Conservation (phyloP, 2,797 vertebrate genomes). For the Paratrypauchen microcephalus region DNA sequence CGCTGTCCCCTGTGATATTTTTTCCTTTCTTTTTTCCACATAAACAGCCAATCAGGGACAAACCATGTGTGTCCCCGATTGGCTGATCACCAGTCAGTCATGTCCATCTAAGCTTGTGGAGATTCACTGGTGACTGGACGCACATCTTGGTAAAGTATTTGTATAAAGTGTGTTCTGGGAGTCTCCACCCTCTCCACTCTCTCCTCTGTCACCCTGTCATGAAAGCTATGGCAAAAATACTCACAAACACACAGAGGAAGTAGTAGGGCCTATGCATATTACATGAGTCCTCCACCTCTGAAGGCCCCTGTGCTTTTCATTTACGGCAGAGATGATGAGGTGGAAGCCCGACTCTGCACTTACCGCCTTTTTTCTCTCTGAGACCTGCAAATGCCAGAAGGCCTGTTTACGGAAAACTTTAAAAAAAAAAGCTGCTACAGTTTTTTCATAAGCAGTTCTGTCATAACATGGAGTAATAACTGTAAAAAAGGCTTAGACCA, state of each 20-base stretch:
- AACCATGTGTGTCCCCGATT: no score
- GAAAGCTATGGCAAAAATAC: constrained; percentile 42
- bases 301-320: constrained; percentile 61
- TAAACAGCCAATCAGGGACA: no score
- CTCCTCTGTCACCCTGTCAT: constrained; percentile 53
- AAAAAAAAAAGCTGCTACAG: constrained; percentile 15
- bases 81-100: no score
- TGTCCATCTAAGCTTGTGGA: no score
- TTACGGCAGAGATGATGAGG: constrained; percentile 59
- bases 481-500: constrained; percentile 24
- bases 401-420: constrained; percentile 31
- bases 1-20: no score
- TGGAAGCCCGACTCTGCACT: constrained; percentile 52
- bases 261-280: constrained; percentile 65
- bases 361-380: constrained; percentile 32
- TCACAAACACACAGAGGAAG: constrained; percentile 42
- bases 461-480: constrained; percentile 24
- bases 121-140: no score
- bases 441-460: constrained; percentile 30
- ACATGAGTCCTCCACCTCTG: constrained; percentile 69
- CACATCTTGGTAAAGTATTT: no score
- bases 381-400: constrained; percentile 20
- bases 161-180: no score
- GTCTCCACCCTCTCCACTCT: constrained; percentile 26
- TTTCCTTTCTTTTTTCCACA: no score